phyloP scores from a whole-genome alignment of 2,113 vertebrate genomes.

The Ptychochromis oligacanthus region DNA sequence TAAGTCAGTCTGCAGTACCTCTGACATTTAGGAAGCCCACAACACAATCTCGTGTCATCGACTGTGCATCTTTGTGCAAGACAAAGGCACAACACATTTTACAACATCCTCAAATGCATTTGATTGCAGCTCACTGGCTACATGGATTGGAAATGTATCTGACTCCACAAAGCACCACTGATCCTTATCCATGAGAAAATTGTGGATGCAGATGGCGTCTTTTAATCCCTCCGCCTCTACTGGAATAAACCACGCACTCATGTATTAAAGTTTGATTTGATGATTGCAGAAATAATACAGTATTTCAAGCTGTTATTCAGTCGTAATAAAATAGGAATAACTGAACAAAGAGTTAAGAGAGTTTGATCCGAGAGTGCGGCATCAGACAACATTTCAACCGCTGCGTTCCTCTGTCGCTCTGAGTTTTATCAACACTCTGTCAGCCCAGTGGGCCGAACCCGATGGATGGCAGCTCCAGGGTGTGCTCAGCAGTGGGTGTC shows the following conservation, averaged over 20 bases:
- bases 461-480: not conserved
- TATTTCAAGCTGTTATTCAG: not conserved
- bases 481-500: not conserved
- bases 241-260: not conserved
- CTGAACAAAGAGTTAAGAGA: not conserved
- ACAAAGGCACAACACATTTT: not conserved
- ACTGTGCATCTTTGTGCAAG: not conserved
- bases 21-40: slow-evolving; percentile 21
- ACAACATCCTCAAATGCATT: not conserved
- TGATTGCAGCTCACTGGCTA: not conserved
- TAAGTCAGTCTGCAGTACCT: not conserved
- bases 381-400: not conserved
- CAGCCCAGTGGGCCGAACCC: not conserved
- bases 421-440: not conserved
- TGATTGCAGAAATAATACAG: not conserved
- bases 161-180: not conserved
- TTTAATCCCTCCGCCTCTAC: not conserved
- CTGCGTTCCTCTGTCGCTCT: not conserved
- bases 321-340: not conserved
- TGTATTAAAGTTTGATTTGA: not conserved
- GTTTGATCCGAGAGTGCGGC: not conserved
- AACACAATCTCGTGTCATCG: not conserved
- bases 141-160: not conserved
- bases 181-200: not conserved
- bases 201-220: slow-evolving; percentile 3